Evolutionary conservation across 2,113 vertebrate species (phyloP).

Genomic region (Muntiacus muntjak): DNA sequence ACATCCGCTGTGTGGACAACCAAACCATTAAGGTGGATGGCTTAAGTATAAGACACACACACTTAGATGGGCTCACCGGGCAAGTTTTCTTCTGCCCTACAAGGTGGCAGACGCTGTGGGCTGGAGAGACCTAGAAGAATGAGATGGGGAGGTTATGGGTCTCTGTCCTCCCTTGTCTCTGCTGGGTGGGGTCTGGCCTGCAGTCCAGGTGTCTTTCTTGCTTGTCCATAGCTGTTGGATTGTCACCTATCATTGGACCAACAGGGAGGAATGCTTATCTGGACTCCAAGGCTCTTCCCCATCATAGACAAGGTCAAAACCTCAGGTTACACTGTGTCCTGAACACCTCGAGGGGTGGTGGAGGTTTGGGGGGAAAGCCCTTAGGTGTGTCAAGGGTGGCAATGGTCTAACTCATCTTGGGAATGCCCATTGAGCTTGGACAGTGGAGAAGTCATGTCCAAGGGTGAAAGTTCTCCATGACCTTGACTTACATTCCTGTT

Average conservation of each 20-base stretch:
- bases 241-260: background rate
- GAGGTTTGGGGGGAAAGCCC: no score
- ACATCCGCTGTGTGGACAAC: background rate
- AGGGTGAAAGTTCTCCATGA: background rate
- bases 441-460: background rate
- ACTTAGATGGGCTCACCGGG: fast-evolving
- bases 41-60: background rate
- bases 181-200: background rate
- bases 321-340: background rate
- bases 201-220: background rate
- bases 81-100: background rate
- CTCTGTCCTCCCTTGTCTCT: background rate
- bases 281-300: background rate
- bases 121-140: no score
- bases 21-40: background rate
- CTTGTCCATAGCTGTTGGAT: background rate
- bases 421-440: background rate
- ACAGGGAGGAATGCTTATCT: background rate
- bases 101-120: no score
- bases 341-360: background rate
- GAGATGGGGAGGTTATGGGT: background rate
- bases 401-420: background rate
- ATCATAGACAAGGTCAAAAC: background rate
- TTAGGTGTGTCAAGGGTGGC: background rate
- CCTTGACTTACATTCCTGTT: background rate